A percentile compares a stretch with the other conserved stretches of the same genome.
phyloP scores from a whole-genome alignment of 2,113 vertebrate genomes.

The Spea multiplicata region DNA sequence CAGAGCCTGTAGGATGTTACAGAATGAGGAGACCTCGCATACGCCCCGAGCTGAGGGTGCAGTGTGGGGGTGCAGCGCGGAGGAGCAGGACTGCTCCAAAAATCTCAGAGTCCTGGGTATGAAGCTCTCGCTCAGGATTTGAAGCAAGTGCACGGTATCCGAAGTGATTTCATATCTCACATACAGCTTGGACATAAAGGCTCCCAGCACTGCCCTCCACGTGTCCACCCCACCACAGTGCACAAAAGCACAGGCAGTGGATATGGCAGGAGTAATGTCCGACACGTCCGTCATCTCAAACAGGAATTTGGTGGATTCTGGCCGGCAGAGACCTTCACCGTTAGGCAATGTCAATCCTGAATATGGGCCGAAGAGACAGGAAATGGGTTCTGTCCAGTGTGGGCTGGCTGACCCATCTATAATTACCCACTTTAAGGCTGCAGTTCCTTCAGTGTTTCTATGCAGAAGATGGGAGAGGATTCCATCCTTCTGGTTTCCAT shows the following conservation, averaged over 20 bases:
- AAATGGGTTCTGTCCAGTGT: constrained; percentile 73
- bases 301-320: constrained; percentile 62
- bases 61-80: constrained; percentile 56
- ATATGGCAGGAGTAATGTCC: constrained; percentile 66
- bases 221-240: constrained; percentile 66
- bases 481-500: constrained; percentile 66
- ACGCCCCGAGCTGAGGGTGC: constrained; percentile 54
- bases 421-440: constrained; percentile 69
- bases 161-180: constrained; percentile 58
- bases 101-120: constrained; percentile 66
- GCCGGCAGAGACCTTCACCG: constrained; percentile 64
- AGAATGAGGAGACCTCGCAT: constrained; percentile 70
- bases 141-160: constrained; percentile 62
- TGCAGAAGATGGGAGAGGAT: constrained; percentile 53
- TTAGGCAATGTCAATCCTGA: constrained; percentile 65
- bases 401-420: constrained; percentile 70
- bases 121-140: constrained; percentile 64
- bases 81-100: constrained; percentile 56
- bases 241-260: constrained; percentile 67
- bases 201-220: constrained; percentile 71
- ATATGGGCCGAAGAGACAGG: constrained; percentile 59
- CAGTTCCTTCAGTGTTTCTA: not conserved
- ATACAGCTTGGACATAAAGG: constrained; percentile 60
- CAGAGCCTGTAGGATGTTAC: constrained; percentile 68
- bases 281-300: constrained; percentile 69